Percentiles rank a stretch among this genome's conserved stretches.
Conservation (phyloP, 1,140 invertebrate species). For the Drosophila orosa region DNA sequence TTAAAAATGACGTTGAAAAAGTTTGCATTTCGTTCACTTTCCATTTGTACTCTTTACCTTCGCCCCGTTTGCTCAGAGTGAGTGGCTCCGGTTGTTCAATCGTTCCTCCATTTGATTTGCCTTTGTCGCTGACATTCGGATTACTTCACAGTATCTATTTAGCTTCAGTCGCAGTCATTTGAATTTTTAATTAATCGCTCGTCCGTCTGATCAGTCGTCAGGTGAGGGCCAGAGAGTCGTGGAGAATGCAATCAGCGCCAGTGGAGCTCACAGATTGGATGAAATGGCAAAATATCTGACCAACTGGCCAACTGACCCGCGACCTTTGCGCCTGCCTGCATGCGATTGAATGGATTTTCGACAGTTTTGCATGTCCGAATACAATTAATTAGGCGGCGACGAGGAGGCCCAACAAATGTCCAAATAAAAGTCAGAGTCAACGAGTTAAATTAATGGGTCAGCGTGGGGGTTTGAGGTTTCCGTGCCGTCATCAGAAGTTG, state of each 20-base stretch:
- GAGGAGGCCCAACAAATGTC: slow-evolving; percentile 58
- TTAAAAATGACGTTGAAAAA: slow-evolving; percentile 74
- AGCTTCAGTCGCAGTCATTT: slow-evolving; percentile 73
- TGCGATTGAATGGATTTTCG: slow-evolving; percentile 48
- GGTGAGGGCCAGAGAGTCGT: slow-evolving; percentile 19
- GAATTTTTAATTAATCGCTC: slow-evolving; percentile 75
- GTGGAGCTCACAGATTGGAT: slow-evolving; percentile 24
- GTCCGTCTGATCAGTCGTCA: slow-evolving; percentile 31
- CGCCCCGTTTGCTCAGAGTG: slow-evolving; percentile 40
- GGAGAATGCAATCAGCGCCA: slow-evolving; percentile 51
- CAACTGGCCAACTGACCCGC: slow-evolving; percentile 19
- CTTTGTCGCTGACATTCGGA: slow-evolving; percentile 52
- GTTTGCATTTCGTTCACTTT: slow-evolving; percentile 63
- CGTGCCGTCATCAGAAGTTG: slow-evolving; percentile 60
- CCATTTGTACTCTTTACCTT: slow-evolving; percentile 22
- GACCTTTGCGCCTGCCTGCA: slow-evolving; percentile 31
- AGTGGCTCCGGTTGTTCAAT: slow-evolving; percentile 49
- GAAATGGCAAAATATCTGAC: slow-evolving; percentile 14
- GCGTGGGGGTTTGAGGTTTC: slow-evolving; percentile 40
- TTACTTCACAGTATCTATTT: slow-evolving; percentile 75
- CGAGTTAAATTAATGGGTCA: slow-evolving; percentile 56
- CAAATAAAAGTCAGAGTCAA: slow-evolving; percentile 68
- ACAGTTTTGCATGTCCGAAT: slow-evolving; percentile 70
- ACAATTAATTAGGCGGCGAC: slow-evolving; percentile 72
- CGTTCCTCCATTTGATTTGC: slow-evolving; percentile 60